Conservation (phyloP, 2,888 invertebrate genomes). For the Brachyptera risi region DNA sequence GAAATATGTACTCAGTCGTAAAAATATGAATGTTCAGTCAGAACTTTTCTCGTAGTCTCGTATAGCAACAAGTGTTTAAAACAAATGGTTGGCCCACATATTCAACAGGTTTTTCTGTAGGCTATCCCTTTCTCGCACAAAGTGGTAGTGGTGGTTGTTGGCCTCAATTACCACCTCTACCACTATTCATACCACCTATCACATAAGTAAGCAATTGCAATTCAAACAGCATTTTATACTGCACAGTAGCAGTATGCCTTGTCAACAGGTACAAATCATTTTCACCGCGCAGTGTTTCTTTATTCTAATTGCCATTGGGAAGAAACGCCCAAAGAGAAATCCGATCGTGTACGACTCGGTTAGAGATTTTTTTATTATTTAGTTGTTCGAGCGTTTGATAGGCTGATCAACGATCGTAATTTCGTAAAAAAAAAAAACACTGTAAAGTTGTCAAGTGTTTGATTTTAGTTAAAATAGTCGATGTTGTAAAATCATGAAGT, state of each 20-base stretch:
- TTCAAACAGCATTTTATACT: background rate
- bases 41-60: background rate
- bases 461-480: too few relatives aligned
- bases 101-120: slow-evolving; percentile 10
- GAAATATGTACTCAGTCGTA: too few relatives aligned
- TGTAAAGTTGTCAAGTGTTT: too few relatives aligned
- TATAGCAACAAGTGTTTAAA: background rate
- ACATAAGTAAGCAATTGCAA: too few relatives aligned
- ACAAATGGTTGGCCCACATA: background rate
- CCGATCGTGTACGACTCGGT: too few relatives aligned
- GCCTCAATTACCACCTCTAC: slow-evolving; percentile 18
- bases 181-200: too few relatives aligned
- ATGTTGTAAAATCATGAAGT: too few relatives aligned
- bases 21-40: too few relatives aligned
- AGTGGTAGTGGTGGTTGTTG: background rate
- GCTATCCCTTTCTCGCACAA: slow-evolving; percentile 15
- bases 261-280: slow-evolving; percentile 9
- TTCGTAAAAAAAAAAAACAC: too few relatives aligned
- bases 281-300: background rate
- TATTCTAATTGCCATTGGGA: background rate
- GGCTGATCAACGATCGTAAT: too few relatives aligned
- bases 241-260: background rate
- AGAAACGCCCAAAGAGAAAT: slow-evolving; percentile 21
- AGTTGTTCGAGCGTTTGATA: too few relatives aligned
- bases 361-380: too few relatives aligned